Conservation (phyloP, 2,113 vertebrate species). For the Monopterus albus region DNA sequence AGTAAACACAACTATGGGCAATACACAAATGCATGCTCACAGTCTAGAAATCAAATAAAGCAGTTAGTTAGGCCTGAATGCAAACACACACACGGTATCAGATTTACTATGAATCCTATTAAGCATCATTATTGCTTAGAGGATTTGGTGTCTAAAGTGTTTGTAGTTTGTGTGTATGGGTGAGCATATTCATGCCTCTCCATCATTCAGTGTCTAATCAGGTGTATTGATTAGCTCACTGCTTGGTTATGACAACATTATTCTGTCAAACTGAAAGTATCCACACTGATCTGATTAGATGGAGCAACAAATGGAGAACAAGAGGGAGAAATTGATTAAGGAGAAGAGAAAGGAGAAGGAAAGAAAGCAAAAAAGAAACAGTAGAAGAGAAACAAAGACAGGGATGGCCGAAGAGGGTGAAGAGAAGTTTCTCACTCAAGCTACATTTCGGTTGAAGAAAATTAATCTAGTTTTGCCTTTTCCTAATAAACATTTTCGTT, state of each 20-base stretch:
- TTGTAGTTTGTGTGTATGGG: no score
- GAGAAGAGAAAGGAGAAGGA: neutral
- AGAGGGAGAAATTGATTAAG: neutral
- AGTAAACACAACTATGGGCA: neutral
- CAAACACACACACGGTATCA: neutral
- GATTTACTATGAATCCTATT: conserved; percentile 26
- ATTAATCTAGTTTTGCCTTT: neutral
- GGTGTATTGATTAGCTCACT: conserved; percentile 57
- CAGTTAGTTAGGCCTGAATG: neutral
- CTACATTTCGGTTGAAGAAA: neutral
- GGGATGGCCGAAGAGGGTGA: neutral
- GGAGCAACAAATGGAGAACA: neutral
- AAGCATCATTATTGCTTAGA: conserved; percentile 15
- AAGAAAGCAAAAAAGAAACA: neutral
- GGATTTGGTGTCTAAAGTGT: no score
- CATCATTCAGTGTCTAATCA: conserved; percentile 45
- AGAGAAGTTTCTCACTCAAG: neutral
- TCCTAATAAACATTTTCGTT: neutral
- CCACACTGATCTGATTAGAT: conserved; percentile 41
- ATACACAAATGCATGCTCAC: neutral
- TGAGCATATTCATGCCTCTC: neutral
- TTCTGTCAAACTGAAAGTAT: conserved; percentile 44
- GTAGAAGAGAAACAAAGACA: neutral
- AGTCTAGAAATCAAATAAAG: neutral
- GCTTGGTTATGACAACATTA: conserved; percentile 47